phyloP scores from a whole-genome alignment of 64 coral and sea anemone genomes.

The Anthopleura sola region DNA sequence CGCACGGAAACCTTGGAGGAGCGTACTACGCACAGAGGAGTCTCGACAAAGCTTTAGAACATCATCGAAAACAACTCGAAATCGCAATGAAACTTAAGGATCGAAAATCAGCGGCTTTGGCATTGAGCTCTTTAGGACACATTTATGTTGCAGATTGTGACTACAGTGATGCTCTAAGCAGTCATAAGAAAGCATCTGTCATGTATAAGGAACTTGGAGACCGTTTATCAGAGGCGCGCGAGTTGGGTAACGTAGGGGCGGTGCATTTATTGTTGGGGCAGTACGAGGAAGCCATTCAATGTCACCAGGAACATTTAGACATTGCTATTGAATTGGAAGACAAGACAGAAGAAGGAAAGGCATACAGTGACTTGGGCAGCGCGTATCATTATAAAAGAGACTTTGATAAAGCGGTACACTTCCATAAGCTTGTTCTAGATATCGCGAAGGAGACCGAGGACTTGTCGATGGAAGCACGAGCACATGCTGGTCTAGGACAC shows the following conservation, averaged over 20 bases:
- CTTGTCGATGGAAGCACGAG: constrained; percentile 75
- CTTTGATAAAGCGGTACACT: constrained; percentile 79
- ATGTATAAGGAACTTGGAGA: constrained; percentile 84
- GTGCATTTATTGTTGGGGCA: constrained; percentile 76
- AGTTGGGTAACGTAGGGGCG: constrained; percentile 85
- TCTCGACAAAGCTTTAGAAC: constrained; percentile 78
- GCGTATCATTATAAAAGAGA: constrained; percentile 88
- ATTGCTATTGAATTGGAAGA: constrained; percentile 77
- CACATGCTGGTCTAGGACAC: constrained; percentile 90
- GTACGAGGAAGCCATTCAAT: constrained; percentile 70
- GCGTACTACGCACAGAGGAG: constrained; percentile 80
- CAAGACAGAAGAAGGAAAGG: constrained; percentile 70
- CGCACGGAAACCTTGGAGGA: constrained; percentile 81
- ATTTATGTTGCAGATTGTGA: constrained; percentile 71
- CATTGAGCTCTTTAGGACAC: constrained; percentile 81
- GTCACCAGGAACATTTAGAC: constrained; percentile 81
- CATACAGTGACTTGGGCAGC: constrained; percentile 92
- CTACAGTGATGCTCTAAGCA: constrained; percentile 71
- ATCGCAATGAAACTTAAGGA: constrained; percentile 85
- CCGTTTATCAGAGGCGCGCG: constrained; percentile 73
- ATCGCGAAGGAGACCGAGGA: constrained; percentile 77
- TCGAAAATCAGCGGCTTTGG: constrained; percentile 59
- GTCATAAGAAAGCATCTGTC: constrained; percentile 70
- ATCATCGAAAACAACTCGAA: constrained; percentile 70
- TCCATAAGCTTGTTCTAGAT: constrained; percentile 66